phyloP scores from a whole-genome alignment of 1,140 invertebrate species.

The Theocolax elegans region DNA sequence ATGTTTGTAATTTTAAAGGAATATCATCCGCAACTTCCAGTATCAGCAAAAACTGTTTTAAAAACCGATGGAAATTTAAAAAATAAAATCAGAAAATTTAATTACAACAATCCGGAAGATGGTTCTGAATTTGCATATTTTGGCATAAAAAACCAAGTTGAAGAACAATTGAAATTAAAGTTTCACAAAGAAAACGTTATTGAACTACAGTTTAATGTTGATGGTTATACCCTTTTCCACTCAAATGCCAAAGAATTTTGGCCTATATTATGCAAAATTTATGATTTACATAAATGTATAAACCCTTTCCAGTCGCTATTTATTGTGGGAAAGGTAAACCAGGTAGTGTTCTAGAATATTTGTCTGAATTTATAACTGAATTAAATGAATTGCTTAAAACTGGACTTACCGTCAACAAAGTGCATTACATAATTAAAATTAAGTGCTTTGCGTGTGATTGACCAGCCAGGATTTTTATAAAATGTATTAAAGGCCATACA shows the following conservation, averaged over 20 bases:
- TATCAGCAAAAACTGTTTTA: neutral
- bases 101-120: too few species aligned
- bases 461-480: neutral
- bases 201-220: neutral
- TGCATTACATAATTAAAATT: neutral
- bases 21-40: too few species aligned
- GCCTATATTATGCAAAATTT: neutral
- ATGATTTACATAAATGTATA: neutral
- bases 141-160: too few species aligned
- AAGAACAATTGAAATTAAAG: too few species aligned
- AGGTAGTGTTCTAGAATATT: neutral
- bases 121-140: too few species aligned
- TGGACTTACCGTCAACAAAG: neutral
- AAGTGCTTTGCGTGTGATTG: constrained; percentile 19
- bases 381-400: neutral
- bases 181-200: too few species aligned
- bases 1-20: too few species aligned
- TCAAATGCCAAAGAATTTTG: neutral
- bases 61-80: too few species aligned
- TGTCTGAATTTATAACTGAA: neutral
- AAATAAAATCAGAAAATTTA: too few species aligned
- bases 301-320: neutral
- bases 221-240: neutral
- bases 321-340: neutral
- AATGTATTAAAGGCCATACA: constrained; percentile 6